A percentile compares a stretch with the other conserved stretches of the same genome.
Evolutionary conservation across 2,797 vertebrate species (phyloP).

Genomic region (Neosilurus hyrtlii): DNA sequence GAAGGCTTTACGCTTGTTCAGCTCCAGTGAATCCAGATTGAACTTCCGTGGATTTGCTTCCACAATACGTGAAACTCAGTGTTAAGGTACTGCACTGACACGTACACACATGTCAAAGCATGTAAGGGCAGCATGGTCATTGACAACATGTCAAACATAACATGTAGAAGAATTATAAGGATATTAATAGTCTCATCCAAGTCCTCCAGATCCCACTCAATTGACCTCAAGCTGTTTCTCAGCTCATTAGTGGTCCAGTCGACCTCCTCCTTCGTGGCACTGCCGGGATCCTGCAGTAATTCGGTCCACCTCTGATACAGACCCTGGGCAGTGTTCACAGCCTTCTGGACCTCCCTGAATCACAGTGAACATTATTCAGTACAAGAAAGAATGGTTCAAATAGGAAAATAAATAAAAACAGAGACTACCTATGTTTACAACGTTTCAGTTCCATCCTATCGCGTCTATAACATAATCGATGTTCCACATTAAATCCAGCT

Average conservation of each 20-base stretch:
- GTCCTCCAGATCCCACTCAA: conserved; percentile 98
- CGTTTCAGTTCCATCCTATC: not conserved
- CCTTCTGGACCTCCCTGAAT: conserved; percentile 89
- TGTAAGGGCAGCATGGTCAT: not conserved
- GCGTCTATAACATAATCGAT: not conserved
- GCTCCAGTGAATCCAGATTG: conserved; percentile 86
- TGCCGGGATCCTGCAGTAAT: conserved; percentile 82
- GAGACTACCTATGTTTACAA: not conserved
- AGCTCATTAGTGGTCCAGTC: conserved; percentile 99
- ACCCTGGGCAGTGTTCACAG: conserved; percentile 90
- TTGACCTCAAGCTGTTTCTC: conserved; percentile 93
- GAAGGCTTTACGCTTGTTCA: conserved; percentile 91
- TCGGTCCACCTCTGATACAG: conserved; percentile 93
- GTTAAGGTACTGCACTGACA: conserved; percentile 51
- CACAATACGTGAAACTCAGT: conserved; percentile 78
- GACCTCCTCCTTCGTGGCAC: conserved; percentile 88
- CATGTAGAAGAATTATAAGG: conserved; percentile 68
- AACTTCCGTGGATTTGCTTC: conserved; percentile 98
- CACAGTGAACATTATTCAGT: conserved; percentile 30
- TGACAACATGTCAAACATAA: not conserved
- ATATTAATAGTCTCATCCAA: conserved; percentile 98
- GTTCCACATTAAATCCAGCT: not conserved
- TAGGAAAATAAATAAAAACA: not conserved
- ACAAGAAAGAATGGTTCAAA: not conserved
- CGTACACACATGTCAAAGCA: not conserved